Conservation (phyloP, 2,888 invertebrate species). For the Cyclophora albipunctata region DNA sequence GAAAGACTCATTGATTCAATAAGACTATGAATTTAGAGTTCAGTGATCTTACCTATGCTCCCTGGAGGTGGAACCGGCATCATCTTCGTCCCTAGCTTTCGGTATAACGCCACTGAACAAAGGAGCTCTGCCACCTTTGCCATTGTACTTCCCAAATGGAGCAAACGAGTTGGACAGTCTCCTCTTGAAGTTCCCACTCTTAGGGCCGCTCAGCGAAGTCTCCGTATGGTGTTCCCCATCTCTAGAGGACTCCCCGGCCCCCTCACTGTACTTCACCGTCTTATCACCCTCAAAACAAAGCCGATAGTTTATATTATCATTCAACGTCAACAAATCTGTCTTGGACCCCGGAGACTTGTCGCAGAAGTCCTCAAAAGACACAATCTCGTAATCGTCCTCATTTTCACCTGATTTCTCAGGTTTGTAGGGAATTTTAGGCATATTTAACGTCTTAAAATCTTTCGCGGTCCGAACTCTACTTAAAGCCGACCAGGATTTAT, state of each 20-base stretch:
- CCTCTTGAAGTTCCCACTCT: slow-evolving; percentile 46
- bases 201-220: slow-evolving; percentile 56
- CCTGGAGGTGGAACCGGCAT: slow-evolving; percentile 35
- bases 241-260: slow-evolving; percentile 51
- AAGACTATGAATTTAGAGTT: too few species aligned
- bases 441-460: slow-evolving; percentile 23
- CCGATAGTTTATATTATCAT: slow-evolving; percentile 70
- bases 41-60: slow-evolving; percentile 48
- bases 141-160: slow-evolving; percentile 51
- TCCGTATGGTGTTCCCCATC: slow-evolving; percentile 49
- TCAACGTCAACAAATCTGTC: slow-evolving; percentile 72
- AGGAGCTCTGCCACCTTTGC: slow-evolving; percentile 38
- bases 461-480: too few species aligned
- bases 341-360: slow-evolving; percentile 70
- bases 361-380: slow-evolving; percentile 77
- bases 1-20: too few species aligned
- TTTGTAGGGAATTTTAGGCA: slow-evolving; percentile 69
- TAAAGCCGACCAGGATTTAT: too few species aligned
- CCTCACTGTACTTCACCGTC: slow-evolving; percentile 37
- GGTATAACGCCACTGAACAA: slow-evolving; percentile 57
- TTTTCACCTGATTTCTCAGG: slow-evolving; percentile 53
- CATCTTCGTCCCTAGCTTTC: slow-evolving; percentile 45
- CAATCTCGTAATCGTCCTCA: slow-evolving; percentile 68
- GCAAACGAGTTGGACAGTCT: slow-evolving; percentile 51
- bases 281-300: slow-evolving; percentile 63